Evolutionary conservation across 2,797 vertebrate species (phyloP).

Genomic region (Apodemus agrarius): DNA sequence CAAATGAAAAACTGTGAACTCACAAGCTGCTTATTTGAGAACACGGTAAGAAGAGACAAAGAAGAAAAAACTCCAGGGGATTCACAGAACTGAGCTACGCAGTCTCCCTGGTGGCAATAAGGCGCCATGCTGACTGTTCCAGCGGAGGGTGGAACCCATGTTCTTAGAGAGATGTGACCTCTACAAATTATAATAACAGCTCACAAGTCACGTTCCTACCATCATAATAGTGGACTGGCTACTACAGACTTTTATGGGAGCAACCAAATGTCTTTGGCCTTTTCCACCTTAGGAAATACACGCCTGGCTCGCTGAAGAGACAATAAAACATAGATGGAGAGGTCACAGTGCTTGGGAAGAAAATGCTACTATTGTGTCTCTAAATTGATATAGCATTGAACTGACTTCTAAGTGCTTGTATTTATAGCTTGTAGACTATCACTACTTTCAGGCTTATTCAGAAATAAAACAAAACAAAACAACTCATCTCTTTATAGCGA

Average conservation of each 20-base stretch:
- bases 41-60: background rate
- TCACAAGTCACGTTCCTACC: background rate
- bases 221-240: background rate
- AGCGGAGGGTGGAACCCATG: too few relatives aligned
- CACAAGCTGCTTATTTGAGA: background rate
- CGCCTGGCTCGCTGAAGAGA: background rate
- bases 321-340: background rate
- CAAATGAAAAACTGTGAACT: background rate
- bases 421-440: background rate
- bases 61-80: background rate
- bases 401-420: background rate
- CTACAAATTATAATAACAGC: background rate
- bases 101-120: background rate
- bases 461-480: background rate
- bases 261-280: background rate
- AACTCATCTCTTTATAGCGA: background rate
- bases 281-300: too few relatives aligned
- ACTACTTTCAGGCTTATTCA: background rate
- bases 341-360: background rate
- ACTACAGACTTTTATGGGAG: background rate
- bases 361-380: background rate
- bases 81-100: background rate
- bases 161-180: background rate
- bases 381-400: background rate
- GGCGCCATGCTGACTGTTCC: background rate